phyloP scores from a whole-genome alignment of 2,797 vertebrate species.

The Taeniopygia guttata region DNA sequence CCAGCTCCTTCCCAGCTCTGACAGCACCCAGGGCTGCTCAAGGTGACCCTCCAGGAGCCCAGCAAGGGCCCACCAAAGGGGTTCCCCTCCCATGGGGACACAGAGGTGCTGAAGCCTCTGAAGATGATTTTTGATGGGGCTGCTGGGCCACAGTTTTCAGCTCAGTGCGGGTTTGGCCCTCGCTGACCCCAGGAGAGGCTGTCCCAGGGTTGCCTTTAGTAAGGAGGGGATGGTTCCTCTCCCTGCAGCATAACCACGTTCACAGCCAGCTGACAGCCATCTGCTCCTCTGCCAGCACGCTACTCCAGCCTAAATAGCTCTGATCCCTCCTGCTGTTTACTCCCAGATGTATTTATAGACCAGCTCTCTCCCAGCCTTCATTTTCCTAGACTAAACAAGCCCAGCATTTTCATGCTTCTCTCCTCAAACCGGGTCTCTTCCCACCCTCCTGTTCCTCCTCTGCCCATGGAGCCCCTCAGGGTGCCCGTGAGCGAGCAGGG shows the following conservation, averaged over 20 bases:
- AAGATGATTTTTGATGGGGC: not conserved
- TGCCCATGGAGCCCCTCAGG: rapidly evolving
- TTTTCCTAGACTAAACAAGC: slow-evolving; percentile 64
- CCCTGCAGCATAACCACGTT: not conserved
- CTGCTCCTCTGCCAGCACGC: slow-evolving; percentile 44
- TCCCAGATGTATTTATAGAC: slow-evolving; percentile 63
- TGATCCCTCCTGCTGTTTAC: slow-evolving; percentile 43
- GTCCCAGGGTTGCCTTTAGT: not conserved
- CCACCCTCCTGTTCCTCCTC: not conserved
- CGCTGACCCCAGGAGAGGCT: not conserved
- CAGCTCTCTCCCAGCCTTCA: slow-evolving; percentile 2
- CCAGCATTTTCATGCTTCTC: not conserved
- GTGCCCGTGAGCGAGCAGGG: not conserved
- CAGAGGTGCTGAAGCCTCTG: rapidly evolving
- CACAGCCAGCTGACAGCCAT: slow-evolving; percentile 57
- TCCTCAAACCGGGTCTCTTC: not conserved
- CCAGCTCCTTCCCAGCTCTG: not conserved
- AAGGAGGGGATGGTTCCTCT: not conserved
- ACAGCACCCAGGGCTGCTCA: not conserved
- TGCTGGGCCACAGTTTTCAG: rapidly evolving
- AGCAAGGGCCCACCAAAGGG: rapidly evolving
- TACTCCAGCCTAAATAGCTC: slow-evolving; percentile 51
- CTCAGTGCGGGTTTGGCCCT: not conserved
- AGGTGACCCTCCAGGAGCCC: not conserved
- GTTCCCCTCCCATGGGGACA: not conserved